Base-by-base conservation (phyloP, 2,888 invertebrate species). In the Amiota minor region DNA sequence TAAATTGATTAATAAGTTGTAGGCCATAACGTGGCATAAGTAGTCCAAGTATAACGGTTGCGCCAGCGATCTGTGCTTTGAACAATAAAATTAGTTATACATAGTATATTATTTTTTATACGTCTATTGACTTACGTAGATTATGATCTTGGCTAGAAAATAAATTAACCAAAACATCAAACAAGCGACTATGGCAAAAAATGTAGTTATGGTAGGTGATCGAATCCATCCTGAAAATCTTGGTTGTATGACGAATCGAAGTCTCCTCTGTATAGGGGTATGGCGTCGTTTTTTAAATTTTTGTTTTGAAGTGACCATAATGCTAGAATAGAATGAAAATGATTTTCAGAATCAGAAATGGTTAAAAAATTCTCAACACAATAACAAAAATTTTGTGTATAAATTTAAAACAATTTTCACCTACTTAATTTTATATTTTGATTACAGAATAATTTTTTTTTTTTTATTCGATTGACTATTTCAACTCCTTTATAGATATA, bases 1-100 rank as follows among this genome's bases (percentile, higher is more conserved):
- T 6, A 35, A 35, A 35, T 35, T 75, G 74, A 75, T 85, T 85
- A 56, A 84, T 62, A 67, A 77, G 16, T 47, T 77, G 70, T 70
- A 80, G 79, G 68, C 75, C 49, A 12, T 73, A 56, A 12, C 75
- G 74, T n/a, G 84, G 85, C 71, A 72, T 77, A 6, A 82, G 10
- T 4, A 85, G 71, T 9, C 81, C 81, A 8, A 76, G 62, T 6
- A 86, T 70, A 18, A 80, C 59, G 6, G 74, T 35, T 14, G 50
- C 12, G 9, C 73, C 78, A 16, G 76, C 77, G 0, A 80, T 11
- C 81, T 82, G 46, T 1, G 3, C 56, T n/a, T 20, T 46, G n/a
- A 45, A 35, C 14, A 4, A 12, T 2, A 55, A 3, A 18, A 53
- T 11, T 9, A 45, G 59, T 10, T 65, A 14, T 9, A 71, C 50